Percentiles rank a stretch among this genome's conserved stretches.
phyloP scores from a whole-genome alignment of 2,888 invertebrate genomes.

The Archips xylosteana region DNA sequence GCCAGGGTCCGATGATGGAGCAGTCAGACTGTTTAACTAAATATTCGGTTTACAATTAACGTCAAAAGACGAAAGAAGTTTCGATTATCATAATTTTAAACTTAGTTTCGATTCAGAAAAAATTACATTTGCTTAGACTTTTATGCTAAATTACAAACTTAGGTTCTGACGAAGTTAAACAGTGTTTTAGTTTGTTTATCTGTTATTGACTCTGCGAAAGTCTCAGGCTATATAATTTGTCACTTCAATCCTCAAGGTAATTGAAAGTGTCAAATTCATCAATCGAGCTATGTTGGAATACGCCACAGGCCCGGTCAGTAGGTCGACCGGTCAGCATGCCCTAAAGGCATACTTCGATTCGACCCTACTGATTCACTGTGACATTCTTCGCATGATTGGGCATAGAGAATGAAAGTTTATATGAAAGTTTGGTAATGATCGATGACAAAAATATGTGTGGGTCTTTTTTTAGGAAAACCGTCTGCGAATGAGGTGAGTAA shows the following conservation, averaged over 20 bases:
- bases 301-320: conserved; percentile 13
- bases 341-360: conserved; percentile 4
- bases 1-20: too few species aligned
- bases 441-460: neutral
- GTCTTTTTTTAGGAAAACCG: neutral
- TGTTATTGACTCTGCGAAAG: too few species aligned
- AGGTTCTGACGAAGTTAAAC: too few species aligned
- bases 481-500: too few species aligned
- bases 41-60: too few species aligned
- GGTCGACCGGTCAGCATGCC: conserved; percentile 4
- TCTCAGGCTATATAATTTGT: neutral
- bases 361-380: conserved; percentile 26
- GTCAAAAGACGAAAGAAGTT: too few species aligned
- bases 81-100: too few species aligned
- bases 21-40: too few species aligned
- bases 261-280: conserved; percentile 12
- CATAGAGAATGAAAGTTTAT: conserved; percentile 25
- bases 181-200: too few species aligned
- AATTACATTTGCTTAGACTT: too few species aligned
- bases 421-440: conserved; percentile 16
- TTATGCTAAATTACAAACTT: too few species aligned
- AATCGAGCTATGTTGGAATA: conserved; percentile 10
- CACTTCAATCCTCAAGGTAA: neutral
- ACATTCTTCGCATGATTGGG: neutral
- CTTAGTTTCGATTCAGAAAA: too few species aligned